These are phyloP conservation scores for Poeciliopsis prolifica DNA, from an alignment of 2,113 vertebrate species.

Conservation along the genomic window DNA sequence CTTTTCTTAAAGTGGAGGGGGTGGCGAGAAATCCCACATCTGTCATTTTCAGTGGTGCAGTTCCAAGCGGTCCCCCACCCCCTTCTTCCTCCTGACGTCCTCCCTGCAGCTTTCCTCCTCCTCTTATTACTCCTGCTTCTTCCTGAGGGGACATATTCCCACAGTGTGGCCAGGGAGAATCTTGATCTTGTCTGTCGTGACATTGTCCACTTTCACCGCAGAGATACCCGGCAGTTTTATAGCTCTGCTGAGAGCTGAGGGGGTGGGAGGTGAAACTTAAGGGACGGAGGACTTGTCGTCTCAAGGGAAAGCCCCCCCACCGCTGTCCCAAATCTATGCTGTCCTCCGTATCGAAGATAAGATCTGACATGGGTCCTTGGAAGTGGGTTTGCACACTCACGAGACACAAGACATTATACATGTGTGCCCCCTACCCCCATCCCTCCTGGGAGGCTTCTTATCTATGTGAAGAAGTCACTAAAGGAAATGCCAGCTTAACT, in stretches of 20 bases:
- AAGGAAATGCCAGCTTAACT: slow-evolving; percentile 83
- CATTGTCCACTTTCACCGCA: slow-evolving; percentile 64
- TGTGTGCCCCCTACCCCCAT: slow-evolving; percentile 16
- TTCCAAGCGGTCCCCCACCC: slow-evolving; percentile 49
- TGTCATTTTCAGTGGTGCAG: slow-evolving; percentile 67
- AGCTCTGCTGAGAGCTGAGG: slow-evolving; percentile 21
- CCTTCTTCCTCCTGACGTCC: slow-evolving; percentile 21
- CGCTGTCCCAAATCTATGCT: slow-evolving; percentile 30
- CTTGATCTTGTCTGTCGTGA: slow-evolving; percentile 69
- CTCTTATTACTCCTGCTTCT: slow-evolving; percentile 45
- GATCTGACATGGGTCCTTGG: slow-evolving; percentile 60
- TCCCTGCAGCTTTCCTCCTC: slow-evolving; percentile 40
- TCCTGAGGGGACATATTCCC: slow-evolving; percentile 63
- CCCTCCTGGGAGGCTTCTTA: slow-evolving; percentile 67
- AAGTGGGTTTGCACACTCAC: slow-evolving; percentile 63
- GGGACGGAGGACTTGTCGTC: slow-evolving; percentile 41
- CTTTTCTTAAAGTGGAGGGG: slow-evolving; percentile 18
- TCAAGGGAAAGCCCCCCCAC: slow-evolving; percentile 35
- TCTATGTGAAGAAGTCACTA: slow-evolving; percentile 78
- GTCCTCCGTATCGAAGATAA: slow-evolving; percentile 69
- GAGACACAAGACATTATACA: slow-evolving; percentile 60
- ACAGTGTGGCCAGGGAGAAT: slow-evolving; percentile 54
- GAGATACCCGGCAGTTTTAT: slow-evolving; percentile 63
- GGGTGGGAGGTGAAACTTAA: neutral
- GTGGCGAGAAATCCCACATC: slow-evolving; percentile 56